Base-by-base conservation (phyloP, 37 sponge, comb jelly and placozoan species). In the Cladorhizidae sp. region DNA sequence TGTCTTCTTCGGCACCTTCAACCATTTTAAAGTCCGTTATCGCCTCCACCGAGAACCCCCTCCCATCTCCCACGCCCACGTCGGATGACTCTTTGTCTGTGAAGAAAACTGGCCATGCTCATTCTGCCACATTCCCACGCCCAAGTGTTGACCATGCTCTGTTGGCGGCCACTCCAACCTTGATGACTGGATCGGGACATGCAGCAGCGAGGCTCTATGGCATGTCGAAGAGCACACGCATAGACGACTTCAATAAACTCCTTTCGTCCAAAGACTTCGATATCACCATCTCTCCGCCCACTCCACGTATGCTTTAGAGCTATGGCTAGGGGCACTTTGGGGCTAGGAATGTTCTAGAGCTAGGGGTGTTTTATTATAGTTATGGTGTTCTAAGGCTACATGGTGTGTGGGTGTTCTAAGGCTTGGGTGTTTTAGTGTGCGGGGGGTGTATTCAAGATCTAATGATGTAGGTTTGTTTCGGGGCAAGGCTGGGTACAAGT, bases 241-340 rank as follows among this genome's bases (percentile, higher is more conserved):
- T 23, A 26, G 86, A 85, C 29, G 86, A 85, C 40, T 57, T 70
- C 59, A 1, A 15, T 38, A 70, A 51, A 45, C 40, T 56, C 6
- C n/a, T 21, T 8, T 17, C 22, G 23, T 11, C 12, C 15, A 21
- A 35, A 21, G 57, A 56, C 6, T 71, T 81, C 71, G 75, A 84
- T 39, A 86, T 86, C 62, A 86, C 74, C 32, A 80, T 86, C 1
- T 79, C 80, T 28, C 86, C 86, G 21, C 86, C 86, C 23, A 86
- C 86, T 33, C 86, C 86, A 40, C 80, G 86, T 86, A 31, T 23
- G 52, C 55, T 29, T 12, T n/a, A n/a, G n/a, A n/a, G n/a, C n/a
- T n/a, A n/a, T n/a, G n/a, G n/a, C n/a, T n/a, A n/a, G n/a, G n/a
- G n/a, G n/a, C n/a, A n/a, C n/a, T n/a, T n/a, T n/a, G n/a, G n/a